A percentile compares a stretch with the other conserved stretches of the same genome.
phyloP scores from a whole-genome alignment of 2,888 invertebrate species.

The Apotomis capreana region DNA sequence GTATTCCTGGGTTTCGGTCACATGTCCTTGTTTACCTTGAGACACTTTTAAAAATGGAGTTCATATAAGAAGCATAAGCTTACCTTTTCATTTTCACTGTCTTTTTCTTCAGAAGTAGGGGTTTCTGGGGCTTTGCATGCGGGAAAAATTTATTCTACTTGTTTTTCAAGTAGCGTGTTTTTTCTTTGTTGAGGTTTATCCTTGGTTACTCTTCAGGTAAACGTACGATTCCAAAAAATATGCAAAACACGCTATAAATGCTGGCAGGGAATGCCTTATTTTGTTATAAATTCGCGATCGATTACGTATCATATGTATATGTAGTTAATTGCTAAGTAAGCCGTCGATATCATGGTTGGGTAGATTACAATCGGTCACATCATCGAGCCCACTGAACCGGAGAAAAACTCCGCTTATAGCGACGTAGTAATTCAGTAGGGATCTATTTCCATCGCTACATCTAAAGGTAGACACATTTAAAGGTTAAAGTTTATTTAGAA shows the following conservation, averaged over 20 bases:
- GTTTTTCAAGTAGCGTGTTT: too few species aligned
- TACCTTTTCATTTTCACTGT: too few species aligned
- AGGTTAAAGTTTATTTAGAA: neutral
- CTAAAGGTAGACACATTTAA: neutral
- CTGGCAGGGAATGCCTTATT: too few species aligned
- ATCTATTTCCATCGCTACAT: neutral
- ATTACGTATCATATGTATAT: slow-evolving; percentile 1
- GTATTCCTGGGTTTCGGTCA: slow-evolving; percentile 13
- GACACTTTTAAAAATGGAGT: slow-evolving; percentile 10
- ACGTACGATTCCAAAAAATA: too few species aligned
- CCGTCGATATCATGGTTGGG: slow-evolving; percentile 40
- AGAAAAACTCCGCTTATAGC: slow-evolving; percentile 27
- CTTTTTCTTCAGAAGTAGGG: too few species aligned
- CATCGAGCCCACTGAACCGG: slow-evolving; percentile 35
- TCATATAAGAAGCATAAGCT: neutral
- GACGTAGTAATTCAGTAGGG: slow-evolving; percentile 1
- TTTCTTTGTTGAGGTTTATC: too few species aligned
- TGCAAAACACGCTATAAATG: too few species aligned
- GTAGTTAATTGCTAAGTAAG: slow-evolving; percentile 32
- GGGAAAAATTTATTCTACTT: too few species aligned
- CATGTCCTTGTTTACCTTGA: slow-evolving; percentile 6
- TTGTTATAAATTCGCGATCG: too few species aligned
- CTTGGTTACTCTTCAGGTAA: too few species aligned
- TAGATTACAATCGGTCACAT: slow-evolving; percentile 49
- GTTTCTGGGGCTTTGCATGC: too few species aligned